Percentiles rank a stretch among this genome's conserved stretches.
Conservation (phyloP, 2,888 invertebrate species). For the Sialis fuliginosa region DNA sequence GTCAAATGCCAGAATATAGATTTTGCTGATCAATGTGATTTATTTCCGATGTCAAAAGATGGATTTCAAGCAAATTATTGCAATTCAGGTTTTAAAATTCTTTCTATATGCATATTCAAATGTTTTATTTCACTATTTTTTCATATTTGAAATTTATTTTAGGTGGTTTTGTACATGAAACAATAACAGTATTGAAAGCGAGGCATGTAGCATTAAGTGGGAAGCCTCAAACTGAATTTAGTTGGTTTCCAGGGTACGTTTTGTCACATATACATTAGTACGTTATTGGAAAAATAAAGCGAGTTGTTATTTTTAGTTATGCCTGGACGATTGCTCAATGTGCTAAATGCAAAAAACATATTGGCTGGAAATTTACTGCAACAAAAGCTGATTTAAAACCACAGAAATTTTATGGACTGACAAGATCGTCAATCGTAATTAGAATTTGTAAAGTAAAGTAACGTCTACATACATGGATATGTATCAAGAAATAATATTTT, state of each 20-base stretch:
- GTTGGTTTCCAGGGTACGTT: slow-evolving; percentile 70
- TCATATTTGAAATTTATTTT: slow-evolving; percentile 3
- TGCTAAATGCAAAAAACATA: slow-evolving; percentile 40
- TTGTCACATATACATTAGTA: not conserved
- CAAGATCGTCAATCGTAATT: slow-evolving; percentile 16
- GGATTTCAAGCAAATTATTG: slow-evolving; percentile 68
- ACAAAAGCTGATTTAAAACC: slow-evolving; percentile 39
- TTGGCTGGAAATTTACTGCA: slow-evolving; percentile 71
- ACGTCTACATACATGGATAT: not conserved
- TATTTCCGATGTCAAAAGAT: slow-evolving; percentile 66
- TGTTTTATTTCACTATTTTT: no score
- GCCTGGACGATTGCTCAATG: slow-evolving; percentile 67
- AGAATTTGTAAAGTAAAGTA: not conserved
- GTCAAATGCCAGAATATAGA: slow-evolving; percentile 29
- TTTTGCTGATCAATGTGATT: slow-evolving; percentile 44
- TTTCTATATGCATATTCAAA: no score
- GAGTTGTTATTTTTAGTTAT: slow-evolving; percentile 33
- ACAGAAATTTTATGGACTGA: slow-evolving; percentile 51
- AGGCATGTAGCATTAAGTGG: slow-evolving; percentile 30
- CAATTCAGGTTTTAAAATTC: slow-evolving; percentile 36
- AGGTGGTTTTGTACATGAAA: slow-evolving; percentile 63
- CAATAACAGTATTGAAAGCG: slow-evolving; percentile 45
- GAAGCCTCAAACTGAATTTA: slow-evolving; percentile 49
- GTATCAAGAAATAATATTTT: no score
- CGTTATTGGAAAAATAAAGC: not conserved